These are phyloP conservation scores for Coluber constrictor DNA, from an alignment of 2,797 vertebrate genomes.

Conservation along the genomic window DNA sequence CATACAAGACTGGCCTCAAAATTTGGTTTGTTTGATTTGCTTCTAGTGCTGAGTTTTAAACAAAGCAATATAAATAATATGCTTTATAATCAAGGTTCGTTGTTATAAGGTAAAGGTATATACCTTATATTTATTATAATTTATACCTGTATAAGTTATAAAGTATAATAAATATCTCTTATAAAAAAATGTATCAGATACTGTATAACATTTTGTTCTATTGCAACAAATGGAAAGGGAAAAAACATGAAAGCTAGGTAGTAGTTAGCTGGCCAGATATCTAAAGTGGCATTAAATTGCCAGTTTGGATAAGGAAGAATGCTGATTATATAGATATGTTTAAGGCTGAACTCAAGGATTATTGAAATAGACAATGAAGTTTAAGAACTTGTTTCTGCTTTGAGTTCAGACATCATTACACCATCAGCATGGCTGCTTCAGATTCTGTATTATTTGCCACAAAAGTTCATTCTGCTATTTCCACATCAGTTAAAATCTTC, in stretches of 20 bases:
- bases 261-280: neutral
- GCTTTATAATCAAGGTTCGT: neutral
- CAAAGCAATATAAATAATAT: neutral
- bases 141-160: neutral
- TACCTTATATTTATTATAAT: neutral
- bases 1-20: neutral
- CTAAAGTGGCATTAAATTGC: neutral
- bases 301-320: neutral
- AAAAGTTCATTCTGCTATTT: neutral
- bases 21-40: neutral
- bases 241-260: neutral
- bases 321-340: neutral
- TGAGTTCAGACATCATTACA: slow-evolving; percentile 19
- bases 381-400: neutral
- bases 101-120: neutral
- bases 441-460: neutral
- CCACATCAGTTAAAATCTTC: neutral
- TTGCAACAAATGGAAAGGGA: neutral
- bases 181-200: neutral
- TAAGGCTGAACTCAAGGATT: neutral
- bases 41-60: neutral
- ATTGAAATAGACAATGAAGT: neutral
- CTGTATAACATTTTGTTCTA: neutral
- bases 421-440: neutral
- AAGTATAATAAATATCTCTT: neutral